Percentiles rank a stretch among this genome's conserved stretches.
Conservation (phyloP, 2,888 invertebrate species). For the Agapostemon virescens region DNA sequence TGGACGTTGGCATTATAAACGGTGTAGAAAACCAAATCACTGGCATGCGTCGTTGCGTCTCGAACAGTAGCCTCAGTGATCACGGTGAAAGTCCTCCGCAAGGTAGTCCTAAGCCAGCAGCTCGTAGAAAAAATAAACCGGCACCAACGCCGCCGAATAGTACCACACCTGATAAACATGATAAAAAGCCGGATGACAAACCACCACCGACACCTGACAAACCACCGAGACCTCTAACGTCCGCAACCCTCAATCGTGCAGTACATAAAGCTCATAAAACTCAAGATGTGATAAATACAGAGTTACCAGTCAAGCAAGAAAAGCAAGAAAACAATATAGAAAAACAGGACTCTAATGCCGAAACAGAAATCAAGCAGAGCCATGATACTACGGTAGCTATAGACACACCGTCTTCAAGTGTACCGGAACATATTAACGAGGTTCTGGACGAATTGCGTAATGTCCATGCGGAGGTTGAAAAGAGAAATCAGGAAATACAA, state of each 20-base stretch:
- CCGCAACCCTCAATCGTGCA: constrained; percentile 84
- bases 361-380: constrained; percentile 60
- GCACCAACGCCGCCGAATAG: constrained; percentile 86
- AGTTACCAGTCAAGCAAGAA: constrained; percentile 73
- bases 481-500: constrained; percentile 48
- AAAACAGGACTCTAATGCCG: constrained; percentile 54
- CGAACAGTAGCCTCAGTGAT: constrained; percentile 86
- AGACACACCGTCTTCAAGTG: constrained; percentile 34
- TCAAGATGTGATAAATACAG: constrained; percentile 80
- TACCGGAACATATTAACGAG: constrained; percentile 40
- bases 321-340: constrained; percentile 78
- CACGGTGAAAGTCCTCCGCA: constrained; percentile 86
- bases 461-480: constrained; percentile 46
- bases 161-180: constrained; percentile 78
- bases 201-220: constrained; percentile 83
- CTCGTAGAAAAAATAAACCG: constrained; percentile 89
- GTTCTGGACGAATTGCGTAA: constrained; percentile 30
- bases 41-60: constrained; percentile 83
- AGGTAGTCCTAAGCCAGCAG: constrained; percentile 88
- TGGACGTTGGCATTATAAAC: constrained; percentile 75
- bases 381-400: constrained; percentile 41
- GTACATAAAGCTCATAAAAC: constrained; percentile 81
- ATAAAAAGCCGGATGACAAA: constrained; percentile 74
- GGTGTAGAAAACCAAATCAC: constrained; percentile 71
- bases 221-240: constrained; percentile 84